Conservation (phyloP, 2,888 invertebrate genomes). For the Phasia obesa region DNA sequence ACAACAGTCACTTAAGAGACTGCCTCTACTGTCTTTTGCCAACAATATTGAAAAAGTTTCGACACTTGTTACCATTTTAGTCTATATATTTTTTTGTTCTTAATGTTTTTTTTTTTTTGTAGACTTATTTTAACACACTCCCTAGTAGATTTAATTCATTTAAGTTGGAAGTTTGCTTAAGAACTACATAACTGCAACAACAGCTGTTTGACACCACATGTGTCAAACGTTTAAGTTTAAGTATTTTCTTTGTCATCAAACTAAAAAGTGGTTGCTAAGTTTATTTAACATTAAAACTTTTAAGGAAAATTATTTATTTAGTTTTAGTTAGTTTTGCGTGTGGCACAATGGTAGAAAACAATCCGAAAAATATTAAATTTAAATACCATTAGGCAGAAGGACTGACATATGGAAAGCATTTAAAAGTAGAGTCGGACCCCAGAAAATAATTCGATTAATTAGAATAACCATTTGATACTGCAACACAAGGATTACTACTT, state of each 20-base stretch:
- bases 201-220: constrained; percentile 57
- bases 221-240: constrained; percentile 53
- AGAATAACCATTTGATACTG: too few relatives aligned
- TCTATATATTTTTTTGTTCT: neutral
- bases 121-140: constrained; percentile 12
- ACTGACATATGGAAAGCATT: too few relatives aligned
- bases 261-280: constrained; percentile 22
- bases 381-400: too few relatives aligned
- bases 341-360: neutral
- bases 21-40: neutral
- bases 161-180: constrained; percentile 11
- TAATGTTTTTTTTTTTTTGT: neutral
- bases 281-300: constrained; percentile 17
- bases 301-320: neutral
- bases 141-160: constrained; percentile 25
- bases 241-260: constrained; percentile 14
- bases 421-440: too few relatives aligned
- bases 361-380: too few relatives aligned
- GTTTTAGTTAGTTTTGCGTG: neutral
- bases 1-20: constrained; percentile 1
- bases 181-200: constrained; percentile 27
- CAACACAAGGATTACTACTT: too few relatives aligned
- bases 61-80: constrained; percentile 43
- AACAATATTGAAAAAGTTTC: constrained; percentile 61
- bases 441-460: too few relatives aligned